Base-by-base conservation (phyloP, 2,113 vertebrate species). In the Lampris megalopsis region DNA sequence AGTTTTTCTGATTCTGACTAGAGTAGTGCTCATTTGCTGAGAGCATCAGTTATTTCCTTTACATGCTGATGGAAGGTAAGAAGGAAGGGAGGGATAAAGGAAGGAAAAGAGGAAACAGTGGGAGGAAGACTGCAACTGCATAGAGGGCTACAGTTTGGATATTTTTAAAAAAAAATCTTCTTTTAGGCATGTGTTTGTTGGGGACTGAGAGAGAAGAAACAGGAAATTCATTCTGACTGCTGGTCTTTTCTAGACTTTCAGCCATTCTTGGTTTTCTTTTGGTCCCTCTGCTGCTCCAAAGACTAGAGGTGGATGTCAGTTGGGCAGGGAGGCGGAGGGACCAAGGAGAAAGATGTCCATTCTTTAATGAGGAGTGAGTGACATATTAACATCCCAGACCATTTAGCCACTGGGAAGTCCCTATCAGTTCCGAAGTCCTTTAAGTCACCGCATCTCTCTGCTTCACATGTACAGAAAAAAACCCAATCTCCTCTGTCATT, bases 91-190 rank as follows among this genome's bases (percentile, higher is more conserved):
- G 43, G 48, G 63, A 36, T 56, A 58, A 80, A 50, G 50, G 62
- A 45, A 70, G 41, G 11, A 41, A 70, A 56, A 61, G 56, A 53
- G 69, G 35, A 59, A 11, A 42, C 61, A 71, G 77, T 61, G 62
- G 53, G n/a, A 85, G 90, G 91, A 91, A 90, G 88, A 90, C 86
- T 67, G 63, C 71, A 86, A 84, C 82, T 88, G 88, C 86, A 89
- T 83, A 85, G 82, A 77, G 77, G 73, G 80, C 85, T 75, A 71
- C 84, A 2, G 48, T 82, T 76, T 69, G 59, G 80, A 50, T 73
- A 11, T 24, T n/a, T 8, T 6, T 4, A 57, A 56, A 61, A 72
- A 68, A 71, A 57, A 62, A 66, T 65, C 56, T 56, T 40, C 63
- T 63, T 45, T 49, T 45, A 37, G 50, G 48, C 37, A 60, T 68